Percentiles rank a stretch among this genome's conserved stretches.
Conservation (phyloP, 2,113 vertebrate species). For the Lycaon pictus region DNA sequence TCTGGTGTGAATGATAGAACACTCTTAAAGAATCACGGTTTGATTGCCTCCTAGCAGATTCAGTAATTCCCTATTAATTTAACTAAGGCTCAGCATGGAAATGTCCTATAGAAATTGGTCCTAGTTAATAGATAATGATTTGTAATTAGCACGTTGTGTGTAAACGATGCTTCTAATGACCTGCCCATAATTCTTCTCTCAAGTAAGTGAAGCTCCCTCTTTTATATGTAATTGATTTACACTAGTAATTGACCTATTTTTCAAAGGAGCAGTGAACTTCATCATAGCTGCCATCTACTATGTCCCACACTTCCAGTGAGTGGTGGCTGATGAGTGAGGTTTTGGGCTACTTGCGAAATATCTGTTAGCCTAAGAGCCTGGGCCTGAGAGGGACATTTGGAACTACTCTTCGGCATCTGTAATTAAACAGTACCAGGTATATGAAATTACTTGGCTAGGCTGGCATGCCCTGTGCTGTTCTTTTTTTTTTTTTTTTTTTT, state of each 20-base stretch:
- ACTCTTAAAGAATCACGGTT: not conserved
- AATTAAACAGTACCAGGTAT: not conserved
- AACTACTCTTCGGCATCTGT: not conserved
- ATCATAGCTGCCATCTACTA: not conserved
- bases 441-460: too few relatives aligned
- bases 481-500: too few relatives aligned
- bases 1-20: not conserved
- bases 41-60: conserved; percentile 25
- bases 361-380: not conserved
- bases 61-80: conserved; percentile 57
- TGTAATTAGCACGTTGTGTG: conserved; percentile 66
- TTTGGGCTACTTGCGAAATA: not conserved
- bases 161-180: conserved; percentile 62
- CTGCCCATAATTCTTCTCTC: conserved; percentile 58
- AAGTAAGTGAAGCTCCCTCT: conserved; percentile 18
- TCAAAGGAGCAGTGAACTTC: conserved; percentile 27
- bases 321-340: not conserved
- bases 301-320: too few relatives aligned
- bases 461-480: not conserved
- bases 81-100: conserved; percentile 48
- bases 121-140: conserved; percentile 74
- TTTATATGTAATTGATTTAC: conserved; percentile 66
- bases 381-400: not conserved
- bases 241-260: conserved; percentile 33
- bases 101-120: conserved; percentile 56